Percentiles rank a stretch among this genome's conserved stretches.
phyloP scores from a whole-genome alignment of 2,113 vertebrate species.

The Mobula birostris region DNA sequence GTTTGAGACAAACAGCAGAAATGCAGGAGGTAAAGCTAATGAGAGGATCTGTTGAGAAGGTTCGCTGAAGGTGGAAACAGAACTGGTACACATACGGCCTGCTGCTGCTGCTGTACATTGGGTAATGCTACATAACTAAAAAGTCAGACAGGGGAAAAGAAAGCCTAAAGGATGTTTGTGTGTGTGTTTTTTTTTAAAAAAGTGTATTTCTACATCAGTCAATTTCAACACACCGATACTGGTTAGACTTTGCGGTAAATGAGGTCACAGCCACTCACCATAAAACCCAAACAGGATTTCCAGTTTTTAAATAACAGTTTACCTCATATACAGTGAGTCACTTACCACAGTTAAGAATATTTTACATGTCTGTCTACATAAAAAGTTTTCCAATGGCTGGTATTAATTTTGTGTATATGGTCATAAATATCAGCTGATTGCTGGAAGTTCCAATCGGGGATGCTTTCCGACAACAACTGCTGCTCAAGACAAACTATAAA shows the following conservation, averaged over 20 bases:
- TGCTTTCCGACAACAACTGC: not conserved
- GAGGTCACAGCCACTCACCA: not conserved
- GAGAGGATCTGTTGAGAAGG: not conserved
- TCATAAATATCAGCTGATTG: too few species aligned
- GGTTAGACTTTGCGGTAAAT: not conserved
- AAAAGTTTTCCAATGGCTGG: not conserved
- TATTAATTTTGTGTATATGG: not conserved
- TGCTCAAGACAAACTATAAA: not conserved
- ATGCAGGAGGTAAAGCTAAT: not conserved
- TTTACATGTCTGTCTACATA: not conserved
- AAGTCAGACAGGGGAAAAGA: not conserved
- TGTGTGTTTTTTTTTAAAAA: too few species aligned
- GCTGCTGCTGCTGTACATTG: not conserved
- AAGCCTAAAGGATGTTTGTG: not conserved
- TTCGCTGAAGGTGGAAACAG: not conserved
- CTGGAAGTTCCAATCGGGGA: not conserved
- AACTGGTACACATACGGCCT: not conserved
- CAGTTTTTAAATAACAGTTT: not conserved
- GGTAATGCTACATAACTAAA: not conserved
- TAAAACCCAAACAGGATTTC: constrained; percentile 3
- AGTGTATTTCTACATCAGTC: not conserved
- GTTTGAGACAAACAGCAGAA: not conserved
- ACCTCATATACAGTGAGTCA: not conserved
- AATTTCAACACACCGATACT: not conserved
- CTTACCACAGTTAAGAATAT: not conserved